Conservation (phyloP, 2,888 invertebrate species). For the Athetis lepigone region DNA sequence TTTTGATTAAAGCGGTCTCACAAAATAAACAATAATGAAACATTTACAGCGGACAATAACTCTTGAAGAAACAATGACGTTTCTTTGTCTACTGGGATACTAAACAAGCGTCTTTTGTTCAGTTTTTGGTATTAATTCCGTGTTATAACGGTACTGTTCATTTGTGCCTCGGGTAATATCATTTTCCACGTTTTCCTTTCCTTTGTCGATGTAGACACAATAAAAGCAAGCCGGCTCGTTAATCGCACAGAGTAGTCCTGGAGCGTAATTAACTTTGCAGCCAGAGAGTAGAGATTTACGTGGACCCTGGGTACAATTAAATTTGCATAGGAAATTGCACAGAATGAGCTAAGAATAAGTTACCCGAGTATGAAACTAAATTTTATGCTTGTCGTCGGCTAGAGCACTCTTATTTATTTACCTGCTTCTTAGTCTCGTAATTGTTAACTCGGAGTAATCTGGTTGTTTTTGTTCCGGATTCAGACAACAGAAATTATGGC, state of each 20-base stretch:
- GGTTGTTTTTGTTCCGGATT: conserved; percentile 5
- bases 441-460: conserved; percentile 17
- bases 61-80: conserved; percentile 27
- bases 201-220: conserved; percentile 87
- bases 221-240: conserved; percentile 85
- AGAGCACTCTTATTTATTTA: conserved; percentile 58
- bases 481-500: not conserved
- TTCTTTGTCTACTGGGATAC: conserved; percentile 34
- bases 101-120: conserved; percentile 44
- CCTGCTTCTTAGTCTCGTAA: conserved; percentile 61
- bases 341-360: conserved; percentile 88
- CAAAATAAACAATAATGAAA: conserved; percentile 28
- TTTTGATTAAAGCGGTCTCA: conserved; percentile 20
- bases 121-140: conserved; percentile 48
- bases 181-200: conserved; percentile 76
- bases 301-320: conserved; percentile 89
- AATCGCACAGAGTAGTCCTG: conserved; percentile 83
- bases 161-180: conserved; percentile 73
- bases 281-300: conserved; percentile 87
- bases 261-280: conserved; percentile 89
- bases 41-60: conserved; percentile 30
- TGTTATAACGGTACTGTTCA: conserved; percentile 56
- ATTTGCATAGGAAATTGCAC: conserved; percentile 90
- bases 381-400: conserved; percentile 78
- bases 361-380: conserved; percentile 80